Conservation (phyloP, 2,888 invertebrate species). For the Adineta ricciae region DNA sequence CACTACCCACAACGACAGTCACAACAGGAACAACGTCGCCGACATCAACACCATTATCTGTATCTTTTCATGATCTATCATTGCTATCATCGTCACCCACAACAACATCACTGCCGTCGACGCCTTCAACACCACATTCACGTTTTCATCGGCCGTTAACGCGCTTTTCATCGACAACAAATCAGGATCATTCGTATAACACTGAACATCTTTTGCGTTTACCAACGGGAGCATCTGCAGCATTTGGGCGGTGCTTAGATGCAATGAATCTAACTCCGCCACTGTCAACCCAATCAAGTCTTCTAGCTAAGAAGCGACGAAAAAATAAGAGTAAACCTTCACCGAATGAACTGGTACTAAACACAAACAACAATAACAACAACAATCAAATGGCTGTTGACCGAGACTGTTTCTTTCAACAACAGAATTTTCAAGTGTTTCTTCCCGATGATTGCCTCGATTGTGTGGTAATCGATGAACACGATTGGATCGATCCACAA, state of each 20-base stretch:
- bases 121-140: not conserved
- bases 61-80: constrained; percentile 15
- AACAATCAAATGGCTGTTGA: not conserved
- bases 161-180: not conserved
- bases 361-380: constrained; percentile 2
- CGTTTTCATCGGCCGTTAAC: not conserved
- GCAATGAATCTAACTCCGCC: not conserved
- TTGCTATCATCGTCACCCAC: not conserved
- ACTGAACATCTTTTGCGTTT: not conserved
- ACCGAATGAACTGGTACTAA: not conserved
- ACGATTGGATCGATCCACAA: not conserved
- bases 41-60: not conserved
- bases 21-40: not conserved
- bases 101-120: not conserved
- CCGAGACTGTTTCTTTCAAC: not conserved
- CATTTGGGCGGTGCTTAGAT: not conserved
- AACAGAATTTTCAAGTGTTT: not conserved
- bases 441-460: not conserved
- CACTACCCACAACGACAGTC: not conserved
- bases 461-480: not conserved
- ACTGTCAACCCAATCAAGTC: not conserved
- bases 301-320: not conserved
- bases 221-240: not conserved
- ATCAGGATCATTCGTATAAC: not conserved
- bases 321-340: not conserved